phyloP scores from a whole-genome alignment of 2,113 vertebrate genomes.

The Microtus montanus region DNA sequence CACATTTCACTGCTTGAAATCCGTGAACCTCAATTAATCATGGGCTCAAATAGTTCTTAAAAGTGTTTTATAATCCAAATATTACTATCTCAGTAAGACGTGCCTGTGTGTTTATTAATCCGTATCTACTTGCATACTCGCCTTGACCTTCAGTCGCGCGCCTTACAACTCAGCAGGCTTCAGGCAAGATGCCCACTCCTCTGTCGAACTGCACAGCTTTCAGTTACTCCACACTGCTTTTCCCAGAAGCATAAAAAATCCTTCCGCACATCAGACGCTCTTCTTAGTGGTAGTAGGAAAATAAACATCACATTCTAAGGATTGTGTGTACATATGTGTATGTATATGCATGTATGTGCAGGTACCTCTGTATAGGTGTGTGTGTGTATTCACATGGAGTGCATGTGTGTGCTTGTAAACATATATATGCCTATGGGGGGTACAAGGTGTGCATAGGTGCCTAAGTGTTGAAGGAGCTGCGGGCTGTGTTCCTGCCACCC shows the following conservation, averaged over 20 bases:
- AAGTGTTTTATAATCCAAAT: slow-evolving; percentile 81
- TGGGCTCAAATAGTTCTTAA: slow-evolving; percentile 78
- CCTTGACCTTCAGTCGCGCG: slow-evolving; percentile 67
- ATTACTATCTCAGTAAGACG: slow-evolving; percentile 77
- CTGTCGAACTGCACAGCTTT: slow-evolving; percentile 14
- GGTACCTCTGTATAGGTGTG: neutral
- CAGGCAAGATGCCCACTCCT: slow-evolving; percentile 52
- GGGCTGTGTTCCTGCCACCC: no score
- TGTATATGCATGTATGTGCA: neutral
- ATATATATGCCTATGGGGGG: neutral
- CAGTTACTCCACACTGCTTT: slow-evolving; percentile 18
- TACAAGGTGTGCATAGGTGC: neutral
- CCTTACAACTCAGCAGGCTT: slow-evolving; percentile 60
- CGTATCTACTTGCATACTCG: slow-evolving; percentile 59
- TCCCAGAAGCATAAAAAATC: slow-evolving; percentile 26
- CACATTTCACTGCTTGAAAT: slow-evolving; percentile 80
- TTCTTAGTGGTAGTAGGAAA: slow-evolving; percentile 4
- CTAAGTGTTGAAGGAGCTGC: neutral
- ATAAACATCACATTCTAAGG: neutral
- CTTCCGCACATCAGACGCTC: neutral
- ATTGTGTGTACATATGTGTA: neutral
- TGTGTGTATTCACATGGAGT: neutral
- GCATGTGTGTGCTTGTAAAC: neutral
- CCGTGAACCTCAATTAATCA: slow-evolving; percentile 79
- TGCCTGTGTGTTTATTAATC: slow-evolving; percentile 76